Evolutionary conservation across 1,140 invertebrate species (phyloP).

Genomic region (Nasonia giraulti): DNA sequence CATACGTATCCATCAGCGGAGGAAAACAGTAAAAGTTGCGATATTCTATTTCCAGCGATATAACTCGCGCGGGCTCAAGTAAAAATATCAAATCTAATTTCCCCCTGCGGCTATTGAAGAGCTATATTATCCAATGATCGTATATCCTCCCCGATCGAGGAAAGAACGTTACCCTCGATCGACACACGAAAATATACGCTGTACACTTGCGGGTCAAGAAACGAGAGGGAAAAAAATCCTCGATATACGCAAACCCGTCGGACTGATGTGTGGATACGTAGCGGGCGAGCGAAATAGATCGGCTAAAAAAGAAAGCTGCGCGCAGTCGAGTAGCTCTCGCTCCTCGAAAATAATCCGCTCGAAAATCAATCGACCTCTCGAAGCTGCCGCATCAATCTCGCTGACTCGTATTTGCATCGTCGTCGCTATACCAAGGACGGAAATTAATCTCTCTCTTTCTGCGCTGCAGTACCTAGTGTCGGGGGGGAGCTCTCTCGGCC

Average conservation of each 20-base stretch:
- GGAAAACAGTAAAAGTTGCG: too few species aligned
- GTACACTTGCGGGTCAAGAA: not conserved
- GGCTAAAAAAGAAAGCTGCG: not conserved
- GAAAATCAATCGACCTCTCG: constrained; percentile 6
- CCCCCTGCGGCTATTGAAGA: too few species aligned
- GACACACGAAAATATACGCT: too few species aligned
- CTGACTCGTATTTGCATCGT: not conserved
- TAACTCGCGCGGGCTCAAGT: not conserved
- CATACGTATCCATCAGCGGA: too few species aligned
- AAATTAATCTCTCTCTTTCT: constrained; percentile 41
- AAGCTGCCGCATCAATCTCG: not conserved
- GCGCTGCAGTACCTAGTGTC: not conserved
- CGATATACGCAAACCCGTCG: too few species aligned
- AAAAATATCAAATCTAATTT: not conserved
- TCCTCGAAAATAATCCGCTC: not conserved
- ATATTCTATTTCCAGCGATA: too few species aligned
- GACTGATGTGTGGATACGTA: too few species aligned
- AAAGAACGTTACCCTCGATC: too few species aligned
- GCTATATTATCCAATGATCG: too few species aligned
- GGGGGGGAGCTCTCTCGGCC: not conserved
- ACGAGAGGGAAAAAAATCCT: not conserved
- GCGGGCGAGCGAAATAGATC: not conserved
- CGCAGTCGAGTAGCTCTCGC: not conserved
- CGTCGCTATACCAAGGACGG: constrained; percentile 1
- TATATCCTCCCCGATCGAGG: too few species aligned